Base-by-base conservation (phyloP, 2,113 vertebrate genomes). In the Oryzias celebensis region DNA sequence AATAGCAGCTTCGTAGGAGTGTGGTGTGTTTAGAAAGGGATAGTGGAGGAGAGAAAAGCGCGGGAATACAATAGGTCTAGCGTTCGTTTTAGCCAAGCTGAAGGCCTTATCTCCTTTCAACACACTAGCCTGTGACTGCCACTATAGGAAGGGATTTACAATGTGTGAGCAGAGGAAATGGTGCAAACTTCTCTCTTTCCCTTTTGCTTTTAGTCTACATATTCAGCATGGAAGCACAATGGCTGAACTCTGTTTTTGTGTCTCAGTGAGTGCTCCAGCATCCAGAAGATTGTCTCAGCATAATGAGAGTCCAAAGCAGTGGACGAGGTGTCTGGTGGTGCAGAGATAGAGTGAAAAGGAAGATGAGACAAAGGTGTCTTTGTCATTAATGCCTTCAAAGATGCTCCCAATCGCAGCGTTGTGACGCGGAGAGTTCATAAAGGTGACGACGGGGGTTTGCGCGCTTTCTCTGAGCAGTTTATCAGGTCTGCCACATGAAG, bases 101-200 rank as follows among this genome's bases (percentile, higher is more conserved):
- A 72, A 65, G 54, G 71, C 78, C 92, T 92, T 93, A 93, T 92
- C 92, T 93, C 87, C 74, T 83, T 82, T 89, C 68, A 87, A 77
- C 91, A 92, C 89, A 80, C 89, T 68, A 84, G 83, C 77, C 84
- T 80, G 80, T 75, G 86, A 85, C 82, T 85, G 83, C 69, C 65
- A 81, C 86, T 85, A 86, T 82, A 88, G 85, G 88, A 87, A 89
- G 86, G 89, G 90, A 92, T 93, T 93, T 93, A 91, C 87, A 88
- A 90, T 88, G 83, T 81, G 84, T 54, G 74, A 81, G 78, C 36
- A 49, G 67, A 83, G 73, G 86, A 89, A 88, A 83, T 65, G 87
- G 79, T 82, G 75, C 75, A 79, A 85, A 87, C 81, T 87, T 78
- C 77, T 80, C 71, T 71, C 51, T 79, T 65, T 80, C 60, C 61